phyloP scores from a whole-genome alignment of 2,888 invertebrate species.

The Limnephilus rhombicus region DNA sequence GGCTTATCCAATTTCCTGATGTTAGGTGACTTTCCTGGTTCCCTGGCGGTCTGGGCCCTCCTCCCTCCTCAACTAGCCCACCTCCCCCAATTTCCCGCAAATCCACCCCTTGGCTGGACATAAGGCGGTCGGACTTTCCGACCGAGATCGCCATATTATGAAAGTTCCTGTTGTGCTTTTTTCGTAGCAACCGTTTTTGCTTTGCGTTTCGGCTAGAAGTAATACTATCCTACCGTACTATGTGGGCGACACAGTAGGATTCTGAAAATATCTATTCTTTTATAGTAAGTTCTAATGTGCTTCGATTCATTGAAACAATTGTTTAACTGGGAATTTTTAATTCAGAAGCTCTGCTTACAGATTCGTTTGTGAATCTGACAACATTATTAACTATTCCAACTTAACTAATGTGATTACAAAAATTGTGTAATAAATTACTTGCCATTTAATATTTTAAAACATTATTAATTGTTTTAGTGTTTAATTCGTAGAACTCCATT shows the following conservation, averaged over 20 bases:
- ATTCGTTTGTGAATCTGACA: too few species aligned
- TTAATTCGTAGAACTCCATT: too few species aligned
- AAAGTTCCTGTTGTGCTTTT: constrained; percentile 27
- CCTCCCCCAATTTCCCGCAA: not conserved
- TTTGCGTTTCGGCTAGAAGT: not conserved
- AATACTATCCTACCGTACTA: not conserved
- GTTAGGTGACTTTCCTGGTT: constrained; percentile 34
- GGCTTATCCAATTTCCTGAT: constrained; percentile 46
- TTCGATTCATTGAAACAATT: not conserved
- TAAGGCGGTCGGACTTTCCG: constrained; percentile 29
- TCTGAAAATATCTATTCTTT: not conserved
- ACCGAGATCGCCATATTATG: constrained; percentile 41
- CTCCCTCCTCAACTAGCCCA: not conserved
- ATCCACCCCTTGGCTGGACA: not conserved
- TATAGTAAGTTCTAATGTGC: not conserved
- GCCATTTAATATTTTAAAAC: too few species aligned
- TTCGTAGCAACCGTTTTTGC: not conserved
- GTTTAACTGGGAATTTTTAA: too few species aligned
- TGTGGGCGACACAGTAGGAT: not conserved
- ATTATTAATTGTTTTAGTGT: too few species aligned
- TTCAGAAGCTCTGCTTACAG: too few species aligned
- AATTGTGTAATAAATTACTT: too few species aligned
- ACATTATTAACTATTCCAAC: too few species aligned
- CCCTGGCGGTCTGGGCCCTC: not conserved
- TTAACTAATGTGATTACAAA: too few species aligned